phyloP scores from a whole-genome alignment of 2,888 invertebrate genomes.

The Ochropacha duplaris region DNA sequence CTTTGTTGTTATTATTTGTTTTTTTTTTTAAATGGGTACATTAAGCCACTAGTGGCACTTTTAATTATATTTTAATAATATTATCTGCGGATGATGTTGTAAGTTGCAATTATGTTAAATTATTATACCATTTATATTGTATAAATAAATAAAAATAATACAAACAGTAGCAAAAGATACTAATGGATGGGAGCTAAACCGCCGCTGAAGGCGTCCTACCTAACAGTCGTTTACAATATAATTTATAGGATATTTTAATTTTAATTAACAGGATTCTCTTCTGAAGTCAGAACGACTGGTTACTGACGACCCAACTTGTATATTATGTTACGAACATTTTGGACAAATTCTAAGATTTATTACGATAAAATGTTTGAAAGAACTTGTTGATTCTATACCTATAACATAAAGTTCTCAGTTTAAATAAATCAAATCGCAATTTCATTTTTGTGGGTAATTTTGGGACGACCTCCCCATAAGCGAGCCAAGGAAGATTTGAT shows the following conservation, averaged over 20 bases:
- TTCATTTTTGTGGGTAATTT: no score
- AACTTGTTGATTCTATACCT: neutral
- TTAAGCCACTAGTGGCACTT: no score
- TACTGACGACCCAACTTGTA: slow-evolving; percentile 11
- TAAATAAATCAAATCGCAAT: no score
- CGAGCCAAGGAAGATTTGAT: no score
- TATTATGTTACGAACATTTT: neutral
- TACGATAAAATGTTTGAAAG: neutral
- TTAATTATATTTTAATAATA: no score
- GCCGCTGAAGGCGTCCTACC: slow-evolving; percentile 3
- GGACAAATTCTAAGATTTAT: neutral
- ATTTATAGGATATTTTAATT: slow-evolving; percentile 59
- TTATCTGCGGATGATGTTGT: no score
- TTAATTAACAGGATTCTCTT: slow-evolving; percentile 50
- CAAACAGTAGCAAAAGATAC: slow-evolving; percentile 1
- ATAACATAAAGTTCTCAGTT: no score
- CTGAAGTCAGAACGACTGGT: slow-evolving; percentile 26
- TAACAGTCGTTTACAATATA: slow-evolving; percentile 36
- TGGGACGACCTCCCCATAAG: no score
- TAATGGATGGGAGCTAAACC: slow-evolving; percentile 11
- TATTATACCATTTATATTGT: no score
- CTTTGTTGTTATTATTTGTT: no score
- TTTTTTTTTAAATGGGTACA: no score
- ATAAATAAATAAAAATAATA: neutral
- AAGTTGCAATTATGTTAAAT: no score